Percentiles rank a stretch among this genome's conserved stretches.
Evolutionary conservation across 2,113 vertebrate species (phyloP).

Genomic region (Tachysurus vachellii): DNA sequence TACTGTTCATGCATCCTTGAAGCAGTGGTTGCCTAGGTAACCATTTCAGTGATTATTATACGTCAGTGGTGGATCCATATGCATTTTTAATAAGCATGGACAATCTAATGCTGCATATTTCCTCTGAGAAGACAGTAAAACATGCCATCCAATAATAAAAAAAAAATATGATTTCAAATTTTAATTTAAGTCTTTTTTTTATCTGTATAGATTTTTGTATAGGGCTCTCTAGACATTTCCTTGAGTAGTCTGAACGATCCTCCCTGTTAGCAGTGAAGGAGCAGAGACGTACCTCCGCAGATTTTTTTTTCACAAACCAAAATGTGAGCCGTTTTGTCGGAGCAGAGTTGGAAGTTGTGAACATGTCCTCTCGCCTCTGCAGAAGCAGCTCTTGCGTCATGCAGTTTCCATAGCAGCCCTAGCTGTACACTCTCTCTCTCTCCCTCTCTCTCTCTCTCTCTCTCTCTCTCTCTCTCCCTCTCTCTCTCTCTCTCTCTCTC

Average conservation of each 20-base stretch:
- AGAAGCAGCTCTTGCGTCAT: constrained; percentile 59
- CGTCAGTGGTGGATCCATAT: constrained; percentile 52
- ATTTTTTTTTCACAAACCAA: constrained; percentile 28
- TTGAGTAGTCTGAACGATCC: neutral
- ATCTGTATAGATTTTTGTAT: neutral
- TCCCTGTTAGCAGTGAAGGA: constrained; percentile 34
- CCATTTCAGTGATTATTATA: constrained; percentile 44
- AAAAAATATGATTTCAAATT: neutral
- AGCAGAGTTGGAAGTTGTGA: constrained; percentile 53
- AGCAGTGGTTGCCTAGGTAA: constrained; percentile 57
- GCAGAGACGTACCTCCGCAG: constrained; percentile 25
- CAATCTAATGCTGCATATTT: constrained; percentile 32
- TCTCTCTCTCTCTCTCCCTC: neutral
- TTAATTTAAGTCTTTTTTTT: neutral
- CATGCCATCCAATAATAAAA: neutral
- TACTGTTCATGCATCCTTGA: constrained; percentile 41
- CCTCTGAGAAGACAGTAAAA: constrained; percentile 31
- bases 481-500: neutral
- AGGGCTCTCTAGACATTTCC: constrained; percentile 34
- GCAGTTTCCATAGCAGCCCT: constrained; percentile 63
- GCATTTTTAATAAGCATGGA: constrained; percentile 56
- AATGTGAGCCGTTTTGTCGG: constrained; percentile 47
- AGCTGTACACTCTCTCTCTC: constrained; percentile 11
- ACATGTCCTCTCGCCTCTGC: constrained; percentile 58
- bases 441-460: neutral